phyloP scores from a whole-genome alignment of 23 tunicate genomes.

The Botrylloides violaceus region DNA sequence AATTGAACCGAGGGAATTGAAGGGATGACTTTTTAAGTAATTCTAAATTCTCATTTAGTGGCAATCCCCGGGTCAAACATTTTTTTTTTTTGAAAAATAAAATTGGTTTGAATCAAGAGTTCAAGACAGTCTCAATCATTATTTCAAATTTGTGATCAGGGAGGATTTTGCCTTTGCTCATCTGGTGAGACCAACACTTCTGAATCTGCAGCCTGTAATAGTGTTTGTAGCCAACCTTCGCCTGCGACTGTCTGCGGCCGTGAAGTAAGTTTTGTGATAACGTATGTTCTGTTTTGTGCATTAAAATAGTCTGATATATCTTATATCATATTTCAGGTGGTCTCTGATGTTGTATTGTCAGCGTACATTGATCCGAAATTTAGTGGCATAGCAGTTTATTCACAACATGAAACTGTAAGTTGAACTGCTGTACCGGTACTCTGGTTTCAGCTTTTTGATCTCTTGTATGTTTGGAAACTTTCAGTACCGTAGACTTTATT shows the following conservation, averaged over 20 bases:
- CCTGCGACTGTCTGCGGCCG: not conserved
- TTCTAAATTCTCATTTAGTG: too few relatives aligned
- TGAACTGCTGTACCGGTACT: too few relatives aligned
- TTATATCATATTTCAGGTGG: slow-evolving; percentile 14
- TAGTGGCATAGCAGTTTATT: slow-evolving; percentile 22
- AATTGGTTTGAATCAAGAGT: too few relatives aligned
- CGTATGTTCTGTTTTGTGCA: not conserved
- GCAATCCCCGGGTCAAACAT: too few relatives aligned
- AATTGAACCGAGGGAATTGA: too few relatives aligned
- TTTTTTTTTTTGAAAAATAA: too few relatives aligned
- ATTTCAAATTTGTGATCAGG: not conserved
- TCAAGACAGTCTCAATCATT: too few relatives aligned
- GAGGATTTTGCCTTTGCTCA: slow-evolving; percentile 3
- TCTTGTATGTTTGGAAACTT: too few relatives aligned
- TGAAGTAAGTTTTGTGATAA: slow-evolving; percentile 10
- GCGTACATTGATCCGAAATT: slow-evolving; percentile 17
- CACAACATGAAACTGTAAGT: slow-evolving; percentile 26
- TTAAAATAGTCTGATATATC: not conserved
- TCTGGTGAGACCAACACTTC: not conserved
- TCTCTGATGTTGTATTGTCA: not conserved
- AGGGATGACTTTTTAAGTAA: too few relatives aligned
- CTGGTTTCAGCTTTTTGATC: too few relatives aligned
- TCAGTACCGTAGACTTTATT: too few relatives aligned
- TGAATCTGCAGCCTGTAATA: not conserved
- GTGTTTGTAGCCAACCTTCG: slow-evolving; percentile 1